Percentiles rank a stretch among this genome's conserved stretches.
Conservation (phyloP, 1,140 invertebrate species). For the Drosophila mayri region DNA sequence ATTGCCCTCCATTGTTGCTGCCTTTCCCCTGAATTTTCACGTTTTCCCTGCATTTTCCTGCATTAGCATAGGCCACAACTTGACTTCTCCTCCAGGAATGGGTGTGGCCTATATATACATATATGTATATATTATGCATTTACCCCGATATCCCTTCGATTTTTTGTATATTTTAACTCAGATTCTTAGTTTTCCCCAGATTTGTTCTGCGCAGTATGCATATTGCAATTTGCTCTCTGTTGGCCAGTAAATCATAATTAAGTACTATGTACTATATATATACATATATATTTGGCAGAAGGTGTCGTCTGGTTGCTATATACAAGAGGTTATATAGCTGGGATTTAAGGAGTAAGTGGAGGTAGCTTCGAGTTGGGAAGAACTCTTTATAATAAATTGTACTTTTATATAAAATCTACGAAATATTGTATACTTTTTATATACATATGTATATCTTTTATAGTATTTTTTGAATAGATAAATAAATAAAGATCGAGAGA, state of each 20-base stretch:
- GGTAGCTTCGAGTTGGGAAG: neutral
- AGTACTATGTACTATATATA: slow-evolving; percentile 16
- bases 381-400: neutral
- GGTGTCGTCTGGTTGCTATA: slow-evolving; percentile 18
- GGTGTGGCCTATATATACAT: slow-evolving; percentile 55
- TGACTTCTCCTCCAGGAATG: slow-evolving; percentile 55
- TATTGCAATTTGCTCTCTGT: slow-evolving; percentile 8
- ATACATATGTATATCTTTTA: neutral
- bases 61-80: slow-evolving; percentile 60
- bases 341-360: neutral
- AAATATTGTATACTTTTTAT: too few species aligned
- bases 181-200: slow-evolving; percentile 5
- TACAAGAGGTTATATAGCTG: neutral
- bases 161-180: slow-evolving; percentile 1
- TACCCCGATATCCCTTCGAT: slow-evolving; percentile 3
- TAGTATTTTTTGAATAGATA: too few species aligned
- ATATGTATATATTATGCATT: slow-evolving; percentile 46
- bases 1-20: slow-evolving; percentile 44
- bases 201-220: slow-evolving; percentile 33
- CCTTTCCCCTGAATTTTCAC: slow-evolving; percentile 46
- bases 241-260: slow-evolving; percentile 46
- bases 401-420: neutral
- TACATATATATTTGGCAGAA: slow-evolving; percentile 15
- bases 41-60: slow-evolving; percentile 34
- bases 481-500: neutral